Evolutionary conservation across 1,140 invertebrate species (phyloP).

Genomic region (Dryas iulia): DNA sequence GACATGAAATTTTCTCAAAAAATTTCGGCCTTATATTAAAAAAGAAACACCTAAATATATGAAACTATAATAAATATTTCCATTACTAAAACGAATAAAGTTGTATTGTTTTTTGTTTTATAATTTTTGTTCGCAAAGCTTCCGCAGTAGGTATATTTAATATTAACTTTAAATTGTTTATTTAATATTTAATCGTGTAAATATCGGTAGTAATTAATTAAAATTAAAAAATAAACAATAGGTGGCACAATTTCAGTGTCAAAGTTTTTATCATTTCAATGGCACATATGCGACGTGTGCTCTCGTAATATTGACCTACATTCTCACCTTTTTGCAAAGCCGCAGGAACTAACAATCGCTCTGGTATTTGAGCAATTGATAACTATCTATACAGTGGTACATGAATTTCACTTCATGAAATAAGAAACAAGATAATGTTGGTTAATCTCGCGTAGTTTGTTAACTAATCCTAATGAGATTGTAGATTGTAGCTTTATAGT

Average conservation of each 20-base stretch:
- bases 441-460: not conserved
- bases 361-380: slow-evolving; percentile 37
- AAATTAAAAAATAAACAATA: slow-evolving; percentile 19
- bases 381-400: slow-evolving; percentile 27
- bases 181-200: not conserved
- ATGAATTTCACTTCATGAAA: slow-evolving; percentile 1
- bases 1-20: no score
- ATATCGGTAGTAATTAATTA: slow-evolving; percentile 3
- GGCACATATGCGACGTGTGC: slow-evolving; percentile 21
- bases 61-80: no score
- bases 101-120: not conserved
- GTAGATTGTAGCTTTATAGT: not conserved
- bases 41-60: no score
- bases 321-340: slow-evolving; percentile 41
- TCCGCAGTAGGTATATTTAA: not conserved
- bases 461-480: not conserved
- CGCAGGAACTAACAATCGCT: slow-evolving; percentile 31
- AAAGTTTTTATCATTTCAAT: slow-evolving; percentile 33
- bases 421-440: not conserved
- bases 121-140: not conserved
- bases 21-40: no score
- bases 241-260: slow-evolving; percentile 23
- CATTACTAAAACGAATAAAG: no score
- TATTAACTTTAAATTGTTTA: not conserved
- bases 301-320: slow-evolving; percentile 40